Conservation (phyloP, 2,797 vertebrate genomes). For the Peromyscus attwateri region DNA sequence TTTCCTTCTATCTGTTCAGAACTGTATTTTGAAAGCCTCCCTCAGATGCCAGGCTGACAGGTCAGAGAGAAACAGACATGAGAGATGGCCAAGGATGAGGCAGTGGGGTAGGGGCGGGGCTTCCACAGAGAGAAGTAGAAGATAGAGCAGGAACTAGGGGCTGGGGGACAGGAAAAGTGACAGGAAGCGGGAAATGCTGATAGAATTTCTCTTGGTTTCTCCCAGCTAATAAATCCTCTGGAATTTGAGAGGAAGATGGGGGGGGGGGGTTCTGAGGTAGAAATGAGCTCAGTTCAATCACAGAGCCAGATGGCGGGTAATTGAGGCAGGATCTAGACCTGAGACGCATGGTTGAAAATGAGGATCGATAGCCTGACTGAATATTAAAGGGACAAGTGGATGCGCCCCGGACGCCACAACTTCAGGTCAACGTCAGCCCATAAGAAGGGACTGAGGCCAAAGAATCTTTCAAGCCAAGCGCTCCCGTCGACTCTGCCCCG, state of each 20-base stretch:
- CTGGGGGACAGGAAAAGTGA: not conserved
- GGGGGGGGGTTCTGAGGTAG: not conserved
- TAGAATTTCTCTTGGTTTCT: not conserved
- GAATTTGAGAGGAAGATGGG: not conserved
- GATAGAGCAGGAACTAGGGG: not conserved
- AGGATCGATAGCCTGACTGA: not conserved
- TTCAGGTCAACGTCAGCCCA: not conserved
- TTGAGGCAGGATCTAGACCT: not conserved
- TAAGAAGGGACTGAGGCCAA: not conserved
- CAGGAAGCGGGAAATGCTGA: not conserved
- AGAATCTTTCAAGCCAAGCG: not conserved
- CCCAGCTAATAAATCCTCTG: not conserved
- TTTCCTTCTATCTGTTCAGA: not conserved
- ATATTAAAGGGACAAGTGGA: not conserved
- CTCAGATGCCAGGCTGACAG: not conserved
- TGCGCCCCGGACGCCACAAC: not conserved
- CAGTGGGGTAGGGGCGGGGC: too few species aligned
- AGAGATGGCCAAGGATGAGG: not conserved
- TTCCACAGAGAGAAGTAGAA: not conserved
- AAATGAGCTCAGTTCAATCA: not conserved
- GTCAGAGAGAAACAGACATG: slow-evolving; percentile 43
- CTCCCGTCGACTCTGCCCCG: not conserved
- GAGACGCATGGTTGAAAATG: not conserved
- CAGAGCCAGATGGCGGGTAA: not conserved
- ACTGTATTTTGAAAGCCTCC: not conserved